phyloP scores from a whole-genome alignment of 2,113 vertebrate species.

The Oncorhynchus keta region DNA sequence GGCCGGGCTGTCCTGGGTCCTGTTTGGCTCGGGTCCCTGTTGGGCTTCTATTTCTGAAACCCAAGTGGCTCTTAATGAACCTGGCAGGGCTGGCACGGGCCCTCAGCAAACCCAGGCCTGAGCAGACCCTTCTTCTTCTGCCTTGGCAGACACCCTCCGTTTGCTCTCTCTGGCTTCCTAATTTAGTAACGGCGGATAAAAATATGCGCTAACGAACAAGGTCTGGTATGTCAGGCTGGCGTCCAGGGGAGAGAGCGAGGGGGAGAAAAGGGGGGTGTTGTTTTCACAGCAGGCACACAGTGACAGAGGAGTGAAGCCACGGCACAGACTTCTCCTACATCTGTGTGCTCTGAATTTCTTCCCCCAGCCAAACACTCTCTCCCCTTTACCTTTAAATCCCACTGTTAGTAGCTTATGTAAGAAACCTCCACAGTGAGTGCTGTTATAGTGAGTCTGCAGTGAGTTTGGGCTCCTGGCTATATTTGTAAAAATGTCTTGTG shows the following conservation, averaged over 20 bases:
- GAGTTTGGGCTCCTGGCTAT: not conserved
- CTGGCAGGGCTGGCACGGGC: constrained; percentile 72
- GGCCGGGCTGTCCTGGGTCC: constrained; percentile 60
- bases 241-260: constrained; percentile 75
- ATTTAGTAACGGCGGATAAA: constrained; percentile 94
- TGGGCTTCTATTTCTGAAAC: constrained; percentile 76
- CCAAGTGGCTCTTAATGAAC: constrained; percentile 73
- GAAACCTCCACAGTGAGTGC: constrained; percentile 5
- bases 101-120: constrained; percentile 71
- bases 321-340: constrained; percentile 56
- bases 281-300: constrained; percentile 80
- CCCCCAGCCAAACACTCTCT: constrained; percentile 55
- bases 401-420: constrained; percentile 1
- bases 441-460: constrained; percentile 3
- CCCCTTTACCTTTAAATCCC: constrained; percentile 29
- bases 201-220: constrained; percentile 85
- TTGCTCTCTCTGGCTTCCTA: constrained; percentile 84
- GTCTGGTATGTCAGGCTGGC: constrained; percentile 86
- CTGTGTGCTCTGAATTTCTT: constrained; percentile 57
- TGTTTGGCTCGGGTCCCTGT: constrained; percentile 66
- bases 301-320: constrained; percentile 76
- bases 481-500: not conserved
- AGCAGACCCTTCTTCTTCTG: constrained; percentile 77
- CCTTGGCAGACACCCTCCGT: constrained; percentile 78
- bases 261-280: constrained; percentile 55